phyloP scores from a whole-genome alignment of 2,888 invertebrate genomes.

The Leptinotarsa tumamoca region DNA sequence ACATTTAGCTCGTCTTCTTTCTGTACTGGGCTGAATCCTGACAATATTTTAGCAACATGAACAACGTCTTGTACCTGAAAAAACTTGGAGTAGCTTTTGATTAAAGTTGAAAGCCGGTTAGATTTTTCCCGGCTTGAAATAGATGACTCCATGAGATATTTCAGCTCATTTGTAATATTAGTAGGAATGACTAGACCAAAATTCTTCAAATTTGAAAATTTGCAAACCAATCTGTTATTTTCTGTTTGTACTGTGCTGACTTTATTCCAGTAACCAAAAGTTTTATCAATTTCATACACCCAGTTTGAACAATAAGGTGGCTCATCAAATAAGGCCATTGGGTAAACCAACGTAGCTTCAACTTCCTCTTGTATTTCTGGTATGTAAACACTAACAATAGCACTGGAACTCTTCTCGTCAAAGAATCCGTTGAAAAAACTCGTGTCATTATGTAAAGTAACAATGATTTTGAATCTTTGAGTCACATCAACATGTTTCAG shows the following conservation, averaged over 20 bases:
- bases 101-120: background rate
- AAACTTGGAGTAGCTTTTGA: constrained; percentile 33
- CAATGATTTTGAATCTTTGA: constrained; percentile 35
- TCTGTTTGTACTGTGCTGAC: background rate
- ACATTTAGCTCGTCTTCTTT: constrained; percentile 58
- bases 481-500: background rate
- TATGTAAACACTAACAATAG: constrained; percentile 44
- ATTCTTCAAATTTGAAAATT: background rate
- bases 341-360: background rate
- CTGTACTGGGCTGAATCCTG: background rate
- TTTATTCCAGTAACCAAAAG: background rate
- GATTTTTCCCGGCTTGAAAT: no score
- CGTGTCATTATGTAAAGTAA: constrained; percentile 40
- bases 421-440: constrained; percentile 39
- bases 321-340: background rate
- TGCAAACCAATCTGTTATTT: background rate
- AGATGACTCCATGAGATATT: background rate
- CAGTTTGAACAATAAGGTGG: background rate
- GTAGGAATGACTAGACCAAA: background rate
- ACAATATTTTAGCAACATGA: constrained; percentile 47
- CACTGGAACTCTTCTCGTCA: constrained; percentile 25
- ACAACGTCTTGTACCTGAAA: constrained; percentile 48
- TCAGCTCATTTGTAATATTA: constrained; percentile 7
- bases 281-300: background rate
- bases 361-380: constrained; percentile 31